Evolutionary conservation across 2,113 vertebrate species (phyloP).

Genomic region (Elgaria multicarinata): DNA sequence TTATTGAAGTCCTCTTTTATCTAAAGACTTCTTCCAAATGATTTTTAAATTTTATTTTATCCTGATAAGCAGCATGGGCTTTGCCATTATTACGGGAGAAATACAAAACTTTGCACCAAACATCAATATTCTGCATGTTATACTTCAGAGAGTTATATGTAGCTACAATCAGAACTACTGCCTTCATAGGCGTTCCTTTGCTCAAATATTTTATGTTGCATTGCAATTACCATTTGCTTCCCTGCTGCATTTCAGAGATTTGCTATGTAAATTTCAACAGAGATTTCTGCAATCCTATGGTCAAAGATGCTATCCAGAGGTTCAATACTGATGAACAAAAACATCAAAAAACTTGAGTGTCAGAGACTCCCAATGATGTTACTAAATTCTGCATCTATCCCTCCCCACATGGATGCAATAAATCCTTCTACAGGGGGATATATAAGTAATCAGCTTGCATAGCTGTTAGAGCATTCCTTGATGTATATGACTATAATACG

Average conservation of each 20-base stretch:
- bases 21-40: neutral
- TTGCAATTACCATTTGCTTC: neutral
- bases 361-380: neutral
- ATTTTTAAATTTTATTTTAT: neutral
- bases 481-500: neutral
- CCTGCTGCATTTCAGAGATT: slow-evolving; percentile 8
- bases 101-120: neutral
- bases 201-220: neutral
- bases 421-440: slow-evolving; percentile 32
- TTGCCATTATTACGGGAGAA: neutral
- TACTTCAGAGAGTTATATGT: rapidly evolving
- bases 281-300: slow-evolving; percentile 12
- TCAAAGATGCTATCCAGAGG: slow-evolving; percentile 38
- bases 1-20: neutral
- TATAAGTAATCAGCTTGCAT: slow-evolving; percentile 13
- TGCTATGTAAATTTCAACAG: slow-evolving; percentile 6
- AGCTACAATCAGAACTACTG: neutral
- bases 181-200: neutral
- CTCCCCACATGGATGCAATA: slow-evolving; percentile 27
- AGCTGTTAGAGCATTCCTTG: neutral
- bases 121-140: neutral
- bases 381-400: neutral
- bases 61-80: neutral
- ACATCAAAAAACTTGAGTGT: slow-evolving; percentile 36
- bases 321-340: slow-evolving; percentile 39